Percentiles rank a stretch among this genome's conserved stretches.
phyloP scores from a whole-genome alignment of 1,140 invertebrate genomes.

The Hesperophylax magnus region DNA sequence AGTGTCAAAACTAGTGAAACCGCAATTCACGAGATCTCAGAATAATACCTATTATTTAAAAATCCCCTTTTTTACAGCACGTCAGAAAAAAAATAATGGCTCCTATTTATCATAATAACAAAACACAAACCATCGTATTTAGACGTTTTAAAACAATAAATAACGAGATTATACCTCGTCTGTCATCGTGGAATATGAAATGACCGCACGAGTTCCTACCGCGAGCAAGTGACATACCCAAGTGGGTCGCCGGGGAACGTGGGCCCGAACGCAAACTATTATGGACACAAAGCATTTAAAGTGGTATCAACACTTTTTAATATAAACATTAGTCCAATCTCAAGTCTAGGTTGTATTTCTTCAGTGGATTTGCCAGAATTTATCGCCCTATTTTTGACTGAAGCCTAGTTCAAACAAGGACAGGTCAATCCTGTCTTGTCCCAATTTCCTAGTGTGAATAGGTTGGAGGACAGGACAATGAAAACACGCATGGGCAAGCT shows the following conservation, averaged over 20 bases:
- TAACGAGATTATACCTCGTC: slow-evolving; percentile 50
- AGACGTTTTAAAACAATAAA: slow-evolving; percentile 50
- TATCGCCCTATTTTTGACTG: too few relatives aligned
- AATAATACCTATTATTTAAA: neutral
- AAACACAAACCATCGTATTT: slow-evolving; percentile 10
- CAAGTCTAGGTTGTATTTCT: too few relatives aligned
- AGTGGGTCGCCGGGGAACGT: slow-evolving; percentile 37
- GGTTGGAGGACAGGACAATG: too few relatives aligned
- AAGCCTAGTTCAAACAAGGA: too few relatives aligned
- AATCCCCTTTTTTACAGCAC: neutral
- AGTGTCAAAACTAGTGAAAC: neutral
- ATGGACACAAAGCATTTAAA: slow-evolving; percentile 33
- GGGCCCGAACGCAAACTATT: neutral
- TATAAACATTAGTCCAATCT: too few relatives aligned
- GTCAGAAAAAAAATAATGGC: slow-evolving; percentile 10
- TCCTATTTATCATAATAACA: slow-evolving; percentile 31
- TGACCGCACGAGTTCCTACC: slow-evolving; percentile 26
- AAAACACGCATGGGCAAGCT: too few relatives aligned
- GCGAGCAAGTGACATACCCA: slow-evolving; percentile 30
- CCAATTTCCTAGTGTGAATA: too few relatives aligned
- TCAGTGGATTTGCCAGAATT: too few relatives aligned
- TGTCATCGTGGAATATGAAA: slow-evolving; percentile 54
- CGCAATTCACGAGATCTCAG: neutral
- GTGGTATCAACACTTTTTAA: slow-evolving; percentile 37
- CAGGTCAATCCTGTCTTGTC: too few relatives aligned